These are phyloP conservation scores for Phalanger gymnotis DNA, from an alignment of 2,797 vertebrate genomes.

Conservation along the genomic window DNA sequence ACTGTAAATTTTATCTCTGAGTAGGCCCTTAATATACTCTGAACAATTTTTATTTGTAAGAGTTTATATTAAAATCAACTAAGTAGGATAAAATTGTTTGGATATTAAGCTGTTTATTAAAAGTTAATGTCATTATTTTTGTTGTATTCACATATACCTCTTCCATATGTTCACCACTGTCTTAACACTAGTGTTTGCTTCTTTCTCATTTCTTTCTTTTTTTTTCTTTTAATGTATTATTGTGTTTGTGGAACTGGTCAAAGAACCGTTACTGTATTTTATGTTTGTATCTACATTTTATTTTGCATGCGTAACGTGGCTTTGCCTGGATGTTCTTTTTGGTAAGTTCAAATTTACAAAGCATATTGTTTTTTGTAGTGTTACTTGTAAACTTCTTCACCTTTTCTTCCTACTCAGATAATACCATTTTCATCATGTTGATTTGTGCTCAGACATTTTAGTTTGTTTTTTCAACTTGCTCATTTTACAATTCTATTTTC, in stretches of 20 bases:
- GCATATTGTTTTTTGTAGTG: conserved; percentile 87
- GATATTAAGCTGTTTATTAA: background rate
- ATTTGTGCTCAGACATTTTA: conserved; percentile 74
- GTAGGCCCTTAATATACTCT: background rate
- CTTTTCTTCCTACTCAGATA: conserved; percentile 80
- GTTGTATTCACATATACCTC: conserved; percentile 78
- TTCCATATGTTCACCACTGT: conserved; percentile 84
- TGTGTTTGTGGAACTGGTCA: conserved; percentile 87
- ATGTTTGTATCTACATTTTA: conserved; percentile 96
- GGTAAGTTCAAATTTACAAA: conserved; percentile 96
- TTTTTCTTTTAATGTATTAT: conserved; percentile 87
- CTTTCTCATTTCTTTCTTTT: conserved; percentile 85
- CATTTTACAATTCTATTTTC: conserved; percentile 71
- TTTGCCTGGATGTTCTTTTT: conserved; percentile 99
- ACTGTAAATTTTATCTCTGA: background rate
- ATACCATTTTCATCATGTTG: conserved; percentile 73
- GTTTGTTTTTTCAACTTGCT: conserved; percentile 74
- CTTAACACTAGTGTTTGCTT: conserved; percentile 84
- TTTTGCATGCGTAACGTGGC: conserved; percentile 99
- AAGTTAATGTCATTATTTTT: conserved; percentile 1
- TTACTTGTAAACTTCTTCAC: conserved; percentile 80
- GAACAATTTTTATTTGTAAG: background rate
- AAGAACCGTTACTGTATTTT: conserved; percentile 94
- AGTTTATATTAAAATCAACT: background rate
- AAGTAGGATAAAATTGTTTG: background rate